phyloP scores from a whole-genome alignment of 2,797 vertebrate species.

The Alauda arvensis region DNA sequence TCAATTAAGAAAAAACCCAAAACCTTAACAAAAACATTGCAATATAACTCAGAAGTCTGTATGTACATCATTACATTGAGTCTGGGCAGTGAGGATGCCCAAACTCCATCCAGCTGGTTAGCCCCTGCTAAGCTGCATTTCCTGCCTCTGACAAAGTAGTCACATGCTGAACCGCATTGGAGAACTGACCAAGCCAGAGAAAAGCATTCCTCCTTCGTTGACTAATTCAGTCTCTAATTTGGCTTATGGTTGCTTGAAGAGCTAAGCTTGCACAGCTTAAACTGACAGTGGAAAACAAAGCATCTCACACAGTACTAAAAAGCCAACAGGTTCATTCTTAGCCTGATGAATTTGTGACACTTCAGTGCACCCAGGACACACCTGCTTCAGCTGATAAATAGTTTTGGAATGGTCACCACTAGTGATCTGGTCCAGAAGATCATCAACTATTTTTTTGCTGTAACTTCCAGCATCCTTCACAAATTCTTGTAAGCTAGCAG shows the following conservation, averaged over 20 bases:
- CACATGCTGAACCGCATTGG: not conserved
- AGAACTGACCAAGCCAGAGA: not conserved
- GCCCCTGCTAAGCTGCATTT: not conserved
- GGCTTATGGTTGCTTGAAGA: not conserved
- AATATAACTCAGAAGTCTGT: not conserved
- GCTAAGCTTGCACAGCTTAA: not conserved
- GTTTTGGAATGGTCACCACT: constrained; percentile 89
- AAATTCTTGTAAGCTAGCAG: constrained; percentile 91
- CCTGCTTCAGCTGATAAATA: constrained; percentile 89
- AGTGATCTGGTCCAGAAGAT: constrained; percentile 94
- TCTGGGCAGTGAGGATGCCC: not conserved
- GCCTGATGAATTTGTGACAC: not conserved
- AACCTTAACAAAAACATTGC: not conserved
- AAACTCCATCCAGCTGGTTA: not conserved
- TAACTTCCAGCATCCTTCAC: constrained; percentile 88
- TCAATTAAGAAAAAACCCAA: not conserved
- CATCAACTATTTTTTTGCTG: constrained; percentile 88
- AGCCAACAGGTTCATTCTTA: not conserved
- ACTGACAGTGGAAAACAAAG: not conserved
- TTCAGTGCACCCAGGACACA: constrained; percentile 40
- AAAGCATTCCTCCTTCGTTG: not conserved
- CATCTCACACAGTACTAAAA: not conserved
- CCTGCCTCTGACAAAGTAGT: no score
- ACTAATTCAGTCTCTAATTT: not conserved
- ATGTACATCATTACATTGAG: not conserved